Conservation (phyloP, 2,113 vertebrate genomes). For the Donacobius atricapilla region DNA sequence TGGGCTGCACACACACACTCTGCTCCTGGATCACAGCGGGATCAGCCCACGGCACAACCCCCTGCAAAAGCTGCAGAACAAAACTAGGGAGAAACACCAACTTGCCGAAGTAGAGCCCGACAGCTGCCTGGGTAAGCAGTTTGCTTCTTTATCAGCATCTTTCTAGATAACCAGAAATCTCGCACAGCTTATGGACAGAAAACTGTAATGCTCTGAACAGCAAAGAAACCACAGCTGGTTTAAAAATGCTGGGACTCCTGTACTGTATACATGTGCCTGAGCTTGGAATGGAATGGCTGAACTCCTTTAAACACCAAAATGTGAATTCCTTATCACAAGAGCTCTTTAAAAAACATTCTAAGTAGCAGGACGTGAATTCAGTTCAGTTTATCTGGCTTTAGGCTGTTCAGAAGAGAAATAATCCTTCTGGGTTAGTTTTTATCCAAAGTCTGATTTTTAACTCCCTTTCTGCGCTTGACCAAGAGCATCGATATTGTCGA, state of each 20-base stretch:
- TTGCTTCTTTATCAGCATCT: background rate
- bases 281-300: background rate
- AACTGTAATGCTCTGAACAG: background rate
- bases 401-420: background rate
- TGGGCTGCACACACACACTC: slow-evolving; percentile 57
- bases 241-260: background rate
- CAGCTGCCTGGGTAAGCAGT: slow-evolving; percentile 27
- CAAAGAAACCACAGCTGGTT: background rate
- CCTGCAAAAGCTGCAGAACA: background rate
- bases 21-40: background rate
- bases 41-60: background rate
- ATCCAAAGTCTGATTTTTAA: background rate
- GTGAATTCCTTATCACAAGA: background rate
- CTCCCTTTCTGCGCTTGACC: background rate
- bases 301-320: background rate
- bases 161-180: background rate
- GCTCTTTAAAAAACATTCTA: background rate
- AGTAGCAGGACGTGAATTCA: background rate
- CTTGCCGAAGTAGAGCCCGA: background rate
- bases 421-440: background rate
- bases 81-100: background rate
- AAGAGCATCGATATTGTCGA: background rate
- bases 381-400: background rate
- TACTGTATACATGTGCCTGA: background rate
- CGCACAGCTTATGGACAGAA: background rate